These are phyloP conservation scores for Sebastes hopkinsi DNA, from an alignment of 2,797 vertebrate genomes.

Conservation along the genomic window DNA sequence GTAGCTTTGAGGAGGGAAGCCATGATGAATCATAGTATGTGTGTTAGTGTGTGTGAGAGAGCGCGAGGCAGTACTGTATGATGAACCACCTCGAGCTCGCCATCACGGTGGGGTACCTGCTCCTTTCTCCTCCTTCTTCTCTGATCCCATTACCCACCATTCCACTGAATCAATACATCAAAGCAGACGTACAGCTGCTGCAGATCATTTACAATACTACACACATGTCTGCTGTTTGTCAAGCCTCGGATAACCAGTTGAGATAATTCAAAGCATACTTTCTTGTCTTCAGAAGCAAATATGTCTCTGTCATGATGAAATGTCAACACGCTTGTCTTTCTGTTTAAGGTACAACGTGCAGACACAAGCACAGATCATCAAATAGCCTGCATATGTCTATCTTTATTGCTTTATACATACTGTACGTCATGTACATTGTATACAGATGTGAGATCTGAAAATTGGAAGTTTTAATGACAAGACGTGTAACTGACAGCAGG, in stretches of 20 bases:
- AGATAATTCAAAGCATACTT: not conserved
- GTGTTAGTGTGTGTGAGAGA: constrained; percentile 21
- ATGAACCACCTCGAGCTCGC: constrained; percentile 54
- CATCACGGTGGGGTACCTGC: constrained; percentile 50
- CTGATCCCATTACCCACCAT: constrained; percentile 61
- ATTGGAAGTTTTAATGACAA: not conserved
- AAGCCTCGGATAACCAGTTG: not conserved
- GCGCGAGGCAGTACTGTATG: constrained; percentile 19
- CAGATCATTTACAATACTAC: constrained; percentile 19
- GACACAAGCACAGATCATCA: not conserved
- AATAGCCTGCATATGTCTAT: not conserved
- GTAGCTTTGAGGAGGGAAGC: constrained; percentile 1
- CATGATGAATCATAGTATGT: constrained; percentile 21
- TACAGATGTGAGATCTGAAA: not conserved
- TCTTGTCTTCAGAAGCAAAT: not conserved
- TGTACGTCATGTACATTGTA: not conserved
- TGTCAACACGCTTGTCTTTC: not conserved
- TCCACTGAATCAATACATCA: constrained; percentile 62
- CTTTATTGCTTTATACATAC: not conserved
- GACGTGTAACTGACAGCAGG: not conserved
- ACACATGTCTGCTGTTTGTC: not conserved
- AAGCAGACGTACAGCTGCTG: constrained; percentile 27
- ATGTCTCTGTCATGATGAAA: not conserved
- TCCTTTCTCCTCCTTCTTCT: constrained; percentile 30
- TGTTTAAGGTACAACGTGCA: not conserved